phyloP scores from a whole-genome alignment of 2,888 invertebrate species.

The Psococerastis gibbosa region DNA sequence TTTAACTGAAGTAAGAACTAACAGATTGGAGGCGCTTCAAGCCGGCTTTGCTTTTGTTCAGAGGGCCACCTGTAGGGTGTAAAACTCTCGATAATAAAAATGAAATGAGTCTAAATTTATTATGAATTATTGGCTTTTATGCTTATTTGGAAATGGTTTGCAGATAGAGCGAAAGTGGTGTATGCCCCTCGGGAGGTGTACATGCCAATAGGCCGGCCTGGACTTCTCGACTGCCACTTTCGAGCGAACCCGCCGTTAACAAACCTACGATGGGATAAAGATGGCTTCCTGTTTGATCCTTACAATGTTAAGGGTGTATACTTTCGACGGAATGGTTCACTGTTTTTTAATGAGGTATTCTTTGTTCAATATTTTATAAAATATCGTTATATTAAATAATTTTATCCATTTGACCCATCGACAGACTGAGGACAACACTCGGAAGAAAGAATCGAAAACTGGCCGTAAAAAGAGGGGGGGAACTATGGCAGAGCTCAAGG shows the following conservation, averaged over 20 bases:
- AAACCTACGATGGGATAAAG: conserved; percentile 83
- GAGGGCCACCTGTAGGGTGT: too few relatives aligned
- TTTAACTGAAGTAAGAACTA: too few relatives aligned
- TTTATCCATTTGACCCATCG: too few relatives aligned
- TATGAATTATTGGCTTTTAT: background rate
- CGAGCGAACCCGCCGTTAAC: conserved; percentile 81
- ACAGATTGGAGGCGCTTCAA: too few relatives aligned
- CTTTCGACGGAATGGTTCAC: conserved; percentile 65
- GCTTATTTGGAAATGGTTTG: conserved; percentile 18
- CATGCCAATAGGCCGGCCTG: conserved; percentile 64
- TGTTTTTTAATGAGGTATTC: conserved; percentile 48
- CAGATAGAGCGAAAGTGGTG: conserved; percentile 83
- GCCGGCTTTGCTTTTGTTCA: too few relatives aligned
- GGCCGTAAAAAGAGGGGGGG: too few relatives aligned
- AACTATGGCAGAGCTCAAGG: too few relatives aligned
- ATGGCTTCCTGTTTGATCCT: conserved; percentile 76
- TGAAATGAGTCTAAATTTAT: conserved; percentile 1
- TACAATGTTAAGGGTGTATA: conserved; percentile 75
- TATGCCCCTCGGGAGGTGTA: conserved; percentile 69
- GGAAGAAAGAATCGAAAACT: too few relatives aligned
- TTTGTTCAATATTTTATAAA: background rate
- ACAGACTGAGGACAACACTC: too few relatives aligned
- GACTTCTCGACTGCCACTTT: conserved; percentile 76
- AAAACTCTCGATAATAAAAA: too few relatives aligned
- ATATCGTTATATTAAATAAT: too few relatives aligned